Evolutionary conservation across 2,797 vertebrate genomes (phyloP), one percentile per base, ranked within the genome.

Genomic region (Propithecus perrieri): DNA sequence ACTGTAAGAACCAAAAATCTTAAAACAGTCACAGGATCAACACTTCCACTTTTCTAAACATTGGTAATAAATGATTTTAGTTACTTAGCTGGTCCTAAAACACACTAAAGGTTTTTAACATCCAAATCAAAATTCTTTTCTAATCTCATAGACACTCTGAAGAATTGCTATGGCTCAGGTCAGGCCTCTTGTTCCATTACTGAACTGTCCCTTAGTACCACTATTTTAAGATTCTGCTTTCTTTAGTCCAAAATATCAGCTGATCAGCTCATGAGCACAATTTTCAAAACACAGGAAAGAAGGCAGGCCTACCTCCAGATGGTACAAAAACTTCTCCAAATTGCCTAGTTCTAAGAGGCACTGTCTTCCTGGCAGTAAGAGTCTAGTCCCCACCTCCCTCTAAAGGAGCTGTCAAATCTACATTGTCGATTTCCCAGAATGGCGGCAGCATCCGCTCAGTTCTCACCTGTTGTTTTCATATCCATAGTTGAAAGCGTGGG

Each of bases 391-490:
- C 15, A 57, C 63, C 30, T 57, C 69, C 35, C 35, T 48, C 55
- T 8, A 57, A 41, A 17, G 79, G 59, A 55, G 33, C 8, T 65
- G 50, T 91, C 41, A 46, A 6, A 61, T 43, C 93, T 67, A 43
- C 8, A 35, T 30, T 2, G 30, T 4, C 28, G 38, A n/a, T 1
- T 15, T 43, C 87, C 87, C 50, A 9, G 14, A 35, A 33, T 0
- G 7, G 22, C 2, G 11, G 33, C 0, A 2, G 33, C 20, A 6
- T 3, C 43, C 59, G 46, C 30, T 28, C 35, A 18, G 65, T 38
- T 84, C 99, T 98, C 89, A 99, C 99, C 99, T 95, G 99, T 99
- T 20, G 98, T 99, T 98, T 99, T 99, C 99, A 99, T 99, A 98
- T 99, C 99, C 93, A 98, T 98, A 33, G 99, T 99, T 72, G 99